These are phyloP conservation scores for Micromys minutus DNA, from an alignment of 2,113 vertebrate species.

Conservation along the genomic window DNA sequence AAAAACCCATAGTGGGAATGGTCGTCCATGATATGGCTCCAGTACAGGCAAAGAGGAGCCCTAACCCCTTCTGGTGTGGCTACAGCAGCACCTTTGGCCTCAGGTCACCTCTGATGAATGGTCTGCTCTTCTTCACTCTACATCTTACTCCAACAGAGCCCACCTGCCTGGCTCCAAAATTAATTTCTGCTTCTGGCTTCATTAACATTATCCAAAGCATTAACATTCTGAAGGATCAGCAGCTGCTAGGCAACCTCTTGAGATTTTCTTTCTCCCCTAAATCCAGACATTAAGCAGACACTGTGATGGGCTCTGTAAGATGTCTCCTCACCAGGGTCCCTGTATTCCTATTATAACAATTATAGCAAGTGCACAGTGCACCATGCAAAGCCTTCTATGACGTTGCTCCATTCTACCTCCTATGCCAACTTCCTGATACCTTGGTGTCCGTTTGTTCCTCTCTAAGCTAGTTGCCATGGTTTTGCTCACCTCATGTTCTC, in stretches of 20 bases:
- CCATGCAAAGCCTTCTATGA: not conserved
- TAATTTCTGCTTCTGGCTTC: conserved; percentile 2
- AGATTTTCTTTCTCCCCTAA: not conserved
- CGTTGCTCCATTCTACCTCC: not conserved
- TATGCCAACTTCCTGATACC: not conserved
- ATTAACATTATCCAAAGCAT: not conserved
- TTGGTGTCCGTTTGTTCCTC: fast-evolving
- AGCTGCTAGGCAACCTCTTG: not conserved
- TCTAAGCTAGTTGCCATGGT: not conserved
- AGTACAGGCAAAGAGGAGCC: not conserved
- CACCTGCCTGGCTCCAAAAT: not conserved
- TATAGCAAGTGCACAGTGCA: not conserved
- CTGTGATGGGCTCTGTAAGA: not conserved
- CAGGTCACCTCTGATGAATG: not conserved
- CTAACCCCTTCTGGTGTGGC: not conserved
- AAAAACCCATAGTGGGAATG: not conserved
- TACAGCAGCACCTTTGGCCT: not conserved
- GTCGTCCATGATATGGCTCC: not conserved
- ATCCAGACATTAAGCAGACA: not conserved
- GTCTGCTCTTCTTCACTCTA: not conserved
- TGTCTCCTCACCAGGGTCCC: not conserved
- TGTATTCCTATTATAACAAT: not conserved
- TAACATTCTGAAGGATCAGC: not conserved
- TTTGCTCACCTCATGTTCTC: not conserved
- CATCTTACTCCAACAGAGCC: not conserved